Percentiles rank a stretch among this genome's conserved stretches.
These are phyloP conservation scores for Harmothoe impar DNA, from an alignment of 2,888 invertebrate species.

Conservation along the genomic window DNA sequence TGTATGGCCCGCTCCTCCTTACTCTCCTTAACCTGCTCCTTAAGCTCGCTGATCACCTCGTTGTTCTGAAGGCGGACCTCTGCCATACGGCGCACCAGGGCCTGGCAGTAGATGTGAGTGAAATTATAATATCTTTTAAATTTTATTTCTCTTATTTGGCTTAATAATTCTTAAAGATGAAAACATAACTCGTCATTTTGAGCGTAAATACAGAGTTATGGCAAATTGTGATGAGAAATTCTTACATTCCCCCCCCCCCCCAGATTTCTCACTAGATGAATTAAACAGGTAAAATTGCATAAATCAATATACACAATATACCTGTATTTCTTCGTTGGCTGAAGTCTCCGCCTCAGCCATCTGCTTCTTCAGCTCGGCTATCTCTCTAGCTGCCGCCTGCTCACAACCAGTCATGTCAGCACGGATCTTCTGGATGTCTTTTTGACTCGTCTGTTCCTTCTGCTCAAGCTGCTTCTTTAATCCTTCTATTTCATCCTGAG, in stretches of 20 bases:
- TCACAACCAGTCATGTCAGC: slow-evolving; percentile 49
- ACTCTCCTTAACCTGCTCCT: slow-evolving; percentile 41
- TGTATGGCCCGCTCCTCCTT: slow-evolving; percentile 49
- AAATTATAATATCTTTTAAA: too few relatives aligned
- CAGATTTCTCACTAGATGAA: too few relatives aligned
- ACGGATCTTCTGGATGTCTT: neutral
- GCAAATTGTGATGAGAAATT: too few relatives aligned
- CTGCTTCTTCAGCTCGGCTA: slow-evolving; percentile 19
- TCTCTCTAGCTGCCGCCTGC: neutral
- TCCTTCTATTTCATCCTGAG: slow-evolving; percentile 27
- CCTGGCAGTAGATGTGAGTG: neutral
- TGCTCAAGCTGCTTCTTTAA: neutral
- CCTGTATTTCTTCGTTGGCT: slow-evolving; percentile 25
- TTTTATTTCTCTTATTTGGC: too few relatives aligned
- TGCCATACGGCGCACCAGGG: slow-evolving; percentile 19
- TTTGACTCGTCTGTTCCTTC: neutral
- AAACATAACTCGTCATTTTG: too few relatives aligned
- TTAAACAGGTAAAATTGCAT: too few relatives aligned
- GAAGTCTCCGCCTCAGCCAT: slow-evolving; percentile 12
- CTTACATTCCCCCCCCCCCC: too few relatives aligned
- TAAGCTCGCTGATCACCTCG: slow-evolving; percentile 52
- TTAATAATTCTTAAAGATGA: too few relatives aligned
- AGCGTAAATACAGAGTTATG: too few relatives aligned
- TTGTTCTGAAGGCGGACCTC: slow-evolving; percentile 53
- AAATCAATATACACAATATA: too few relatives aligned